Evolutionary conservation across 2,888 invertebrate species (phyloP), one percentile per base, ranked within the genome.

Genomic region (Xestobium rufovillosum): DNA sequence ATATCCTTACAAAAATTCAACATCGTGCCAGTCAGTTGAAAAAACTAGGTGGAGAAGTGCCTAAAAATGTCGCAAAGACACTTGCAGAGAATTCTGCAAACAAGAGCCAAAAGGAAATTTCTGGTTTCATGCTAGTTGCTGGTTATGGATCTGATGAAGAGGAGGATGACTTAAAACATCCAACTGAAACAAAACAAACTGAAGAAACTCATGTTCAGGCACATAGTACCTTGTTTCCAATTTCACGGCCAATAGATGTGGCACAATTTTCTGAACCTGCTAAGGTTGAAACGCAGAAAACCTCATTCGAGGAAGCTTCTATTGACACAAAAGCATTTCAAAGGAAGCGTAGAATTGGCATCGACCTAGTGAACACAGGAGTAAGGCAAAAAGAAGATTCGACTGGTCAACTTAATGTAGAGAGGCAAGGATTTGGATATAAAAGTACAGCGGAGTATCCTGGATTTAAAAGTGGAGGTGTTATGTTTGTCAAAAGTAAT

Each of bases 101-200:
- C n/a, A 38, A 41, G 37, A 33, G 35, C 4, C 43, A 42, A 26
- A 39, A 31, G 16, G 41, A 42, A 23, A 30, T 38, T 17, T 45
- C 52, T 9, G 56, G 61, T 1, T 59, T 72, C 44, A 69, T 72
- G 0, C 51, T 73, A 28, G 68, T 74, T 1, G 70, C 73, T n/a
- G 70, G 70, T 12, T 75, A 75, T 41, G 71, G 69, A 2, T 70
- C 72, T 42, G 72, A 72, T 44, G 68, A 69, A 0, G 72, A 72
- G 14, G 63, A 60, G 14, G 69, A 70, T 34, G 65, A 69, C 14
- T 60, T 57, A 36, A 49, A 52, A 37, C 50, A 51, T 16, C 38
- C 34, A 28, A 26, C 36, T 31, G 47, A 49, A 31, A 41, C 32
- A 17, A 27, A 38, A 8, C 32, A 41, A 26, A 33, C 32, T 10